phyloP scores from a whole-genome alignment of 2,113 vertebrate genomes.

The Aix galericulata region DNA sequence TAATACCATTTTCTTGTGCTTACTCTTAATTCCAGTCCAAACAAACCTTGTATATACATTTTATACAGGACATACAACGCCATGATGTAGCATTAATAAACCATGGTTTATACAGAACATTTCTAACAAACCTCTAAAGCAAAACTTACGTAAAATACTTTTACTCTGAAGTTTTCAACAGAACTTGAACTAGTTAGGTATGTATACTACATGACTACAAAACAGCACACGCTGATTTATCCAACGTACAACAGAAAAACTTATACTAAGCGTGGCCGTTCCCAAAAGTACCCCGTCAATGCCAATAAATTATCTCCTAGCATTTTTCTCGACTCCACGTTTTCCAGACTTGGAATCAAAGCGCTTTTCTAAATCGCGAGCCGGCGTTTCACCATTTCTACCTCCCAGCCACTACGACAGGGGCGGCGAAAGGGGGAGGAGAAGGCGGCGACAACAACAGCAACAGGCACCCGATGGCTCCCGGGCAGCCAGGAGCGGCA shows the following conservation, averaged over 20 bases:
- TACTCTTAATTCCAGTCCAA: neutral
- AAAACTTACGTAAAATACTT: accelerated
- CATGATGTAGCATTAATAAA: neutral
- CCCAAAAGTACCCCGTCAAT: neutral
- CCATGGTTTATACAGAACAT: neutral
- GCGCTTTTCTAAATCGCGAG: neutral
- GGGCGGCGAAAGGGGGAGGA: neutral
- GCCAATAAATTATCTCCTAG: neutral
- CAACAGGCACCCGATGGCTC: constrained; percentile 3
- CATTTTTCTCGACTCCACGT: neutral
- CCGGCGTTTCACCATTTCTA: neutral
- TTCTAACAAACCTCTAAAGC: neutral
- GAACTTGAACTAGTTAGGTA: neutral
- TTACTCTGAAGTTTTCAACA: neutral
- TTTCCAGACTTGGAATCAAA: neutral
- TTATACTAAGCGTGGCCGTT: neutral
- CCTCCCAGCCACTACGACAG: neutral
- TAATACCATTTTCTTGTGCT: neutral
- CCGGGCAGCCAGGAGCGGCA: neutral
- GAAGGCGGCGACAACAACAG: neutral
- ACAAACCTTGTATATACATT: neutral
- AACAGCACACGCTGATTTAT: accelerated
- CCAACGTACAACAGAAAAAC: accelerated
- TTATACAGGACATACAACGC: neutral
- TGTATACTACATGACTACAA: accelerated